Evolutionary conservation across 2,797 vertebrate species (phyloP).

Genomic region (Hoplostethus atlanticus): DNA sequence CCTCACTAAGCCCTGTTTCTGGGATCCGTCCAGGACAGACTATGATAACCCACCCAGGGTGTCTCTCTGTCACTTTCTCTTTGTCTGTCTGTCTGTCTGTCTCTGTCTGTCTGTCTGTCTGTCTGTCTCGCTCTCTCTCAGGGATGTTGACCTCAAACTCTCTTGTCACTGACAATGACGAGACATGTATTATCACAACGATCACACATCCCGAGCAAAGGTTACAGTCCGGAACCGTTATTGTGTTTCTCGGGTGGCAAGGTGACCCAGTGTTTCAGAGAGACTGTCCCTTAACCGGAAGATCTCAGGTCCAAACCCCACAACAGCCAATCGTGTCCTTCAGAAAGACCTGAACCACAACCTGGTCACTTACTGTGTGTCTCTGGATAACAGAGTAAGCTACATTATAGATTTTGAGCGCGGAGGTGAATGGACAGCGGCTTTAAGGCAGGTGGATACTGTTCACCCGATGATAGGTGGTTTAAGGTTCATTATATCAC

Average conservation of each 20-base stretch:
- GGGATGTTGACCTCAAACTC: background rate
- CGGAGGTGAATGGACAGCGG: no score
- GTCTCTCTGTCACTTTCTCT: background rate
- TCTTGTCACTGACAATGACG: no score
- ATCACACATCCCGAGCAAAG: background rate
- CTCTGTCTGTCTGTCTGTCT: background rate
- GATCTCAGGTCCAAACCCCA: constrained; percentile 12
- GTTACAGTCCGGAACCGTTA: no score
- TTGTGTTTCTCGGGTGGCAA: no score
- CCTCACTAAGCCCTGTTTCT: constrained; percentile 35
- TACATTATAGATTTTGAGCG: no score
- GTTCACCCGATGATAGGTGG: background rate
- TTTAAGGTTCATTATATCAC: no score
- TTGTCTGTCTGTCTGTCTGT: background rate
- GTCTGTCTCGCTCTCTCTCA: background rate
- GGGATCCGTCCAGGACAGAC: constrained; percentile 46
- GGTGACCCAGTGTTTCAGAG: background rate
- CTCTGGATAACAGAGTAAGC: no score
- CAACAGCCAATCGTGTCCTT: background rate
- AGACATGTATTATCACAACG: no score
- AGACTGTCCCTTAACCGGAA: background rate
- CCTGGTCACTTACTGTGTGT: no score
- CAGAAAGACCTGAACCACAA: background rate
- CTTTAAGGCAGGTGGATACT: constrained; percentile 15
- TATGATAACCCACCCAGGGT: constrained; percentile 51